Base-by-base conservation (phyloP, 2,113 vertebrate genomes). In the Rhynchopsitta pachyrhyncha region DNA sequence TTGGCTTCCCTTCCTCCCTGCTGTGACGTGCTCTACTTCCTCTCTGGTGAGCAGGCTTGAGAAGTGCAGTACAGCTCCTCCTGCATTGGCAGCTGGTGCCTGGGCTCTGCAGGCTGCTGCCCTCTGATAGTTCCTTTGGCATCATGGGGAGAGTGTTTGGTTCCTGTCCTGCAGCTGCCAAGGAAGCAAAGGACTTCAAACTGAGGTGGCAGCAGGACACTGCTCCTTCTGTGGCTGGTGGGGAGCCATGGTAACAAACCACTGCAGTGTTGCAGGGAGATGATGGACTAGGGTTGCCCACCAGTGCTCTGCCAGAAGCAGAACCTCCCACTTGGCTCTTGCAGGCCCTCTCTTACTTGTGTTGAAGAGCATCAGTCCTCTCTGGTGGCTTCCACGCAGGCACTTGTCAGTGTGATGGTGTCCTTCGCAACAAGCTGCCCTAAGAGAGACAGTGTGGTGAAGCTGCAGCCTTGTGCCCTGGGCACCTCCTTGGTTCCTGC, bases 381-480 rank as follows among this genome's bases (percentile, higher is more conserved):
- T 60, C 39, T 55, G 76, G 42, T 8, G 19, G 55, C 60, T 83
- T 60, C 7, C 3, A 1, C 1, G 0, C 50, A 67, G 60, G 70
- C 6, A 2, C 47, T 76, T 49, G 42, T 15, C 64, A 39, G 50
- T 0, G 17, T 3, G 9, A 7, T 42, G 75, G 17, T 59, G 46
- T 70, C 82, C 62, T 60, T 27, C 57, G 4, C 5, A 1, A 63
- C 44, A 5, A 25, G 53, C 0, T 0, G 44, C 29, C 33, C 15
- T 14, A 3, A 47, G 49, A 67, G 41, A 71, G 69, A 28, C 0
- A 0, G 4, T 28, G 10, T 0, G 2, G 77, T 31, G 27, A 53
- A 93, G 55, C n/a, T 3, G 7, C 46, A 42, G 55, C 50, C 39
- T 53, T 2, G 19, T 1, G 4, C 11, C 5, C 60, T 42, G 55